phyloP scores from a whole-genome alignment of 2,888 invertebrate genomes.

The Bhutanitis thaidina region DNA sequence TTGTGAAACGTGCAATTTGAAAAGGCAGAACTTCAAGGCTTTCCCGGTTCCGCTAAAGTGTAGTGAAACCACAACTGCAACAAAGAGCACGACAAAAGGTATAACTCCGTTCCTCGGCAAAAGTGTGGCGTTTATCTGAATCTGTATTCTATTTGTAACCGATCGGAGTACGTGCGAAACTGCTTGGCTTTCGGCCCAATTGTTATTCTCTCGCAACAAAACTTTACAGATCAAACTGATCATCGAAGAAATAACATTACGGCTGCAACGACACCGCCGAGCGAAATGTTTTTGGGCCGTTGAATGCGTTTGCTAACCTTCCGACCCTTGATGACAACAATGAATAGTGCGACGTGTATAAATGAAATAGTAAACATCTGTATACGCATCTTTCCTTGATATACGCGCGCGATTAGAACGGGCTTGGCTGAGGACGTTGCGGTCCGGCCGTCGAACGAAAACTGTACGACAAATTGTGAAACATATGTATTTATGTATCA shows the following conservation, averaged over 20 bases:
- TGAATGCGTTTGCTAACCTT: background rate
- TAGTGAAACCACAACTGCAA: background rate
- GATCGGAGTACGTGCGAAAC: constrained; percentile 44
- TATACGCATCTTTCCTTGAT: background rate
- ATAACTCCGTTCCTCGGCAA: constrained; percentile 23
- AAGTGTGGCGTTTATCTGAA: constrained; percentile 38
- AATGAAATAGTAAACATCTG: background rate
- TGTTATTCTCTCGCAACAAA: constrained; percentile 40
- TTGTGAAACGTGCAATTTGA: background rate
- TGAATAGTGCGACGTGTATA: background rate
- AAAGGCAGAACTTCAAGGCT: background rate
- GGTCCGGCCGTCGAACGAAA: background rate
- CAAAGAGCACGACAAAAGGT: background rate
- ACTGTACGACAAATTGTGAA: too few species aligned
- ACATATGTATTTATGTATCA: too few species aligned
- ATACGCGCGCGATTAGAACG: background rate
- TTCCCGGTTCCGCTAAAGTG: background rate
- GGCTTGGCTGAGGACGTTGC: background rate
- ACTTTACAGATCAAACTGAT: constrained; percentile 31
- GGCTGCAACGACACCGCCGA: constrained; percentile 27
- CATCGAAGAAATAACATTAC: constrained; percentile 33
- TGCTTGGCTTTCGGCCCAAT: constrained; percentile 41
- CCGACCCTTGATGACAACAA: background rate
- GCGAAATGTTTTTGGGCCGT: too few species aligned
- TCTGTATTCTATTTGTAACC: constrained; percentile 45